Conservation (phyloP, 2,888 invertebrate species). For the Zeuzera pyrina region DNA sequence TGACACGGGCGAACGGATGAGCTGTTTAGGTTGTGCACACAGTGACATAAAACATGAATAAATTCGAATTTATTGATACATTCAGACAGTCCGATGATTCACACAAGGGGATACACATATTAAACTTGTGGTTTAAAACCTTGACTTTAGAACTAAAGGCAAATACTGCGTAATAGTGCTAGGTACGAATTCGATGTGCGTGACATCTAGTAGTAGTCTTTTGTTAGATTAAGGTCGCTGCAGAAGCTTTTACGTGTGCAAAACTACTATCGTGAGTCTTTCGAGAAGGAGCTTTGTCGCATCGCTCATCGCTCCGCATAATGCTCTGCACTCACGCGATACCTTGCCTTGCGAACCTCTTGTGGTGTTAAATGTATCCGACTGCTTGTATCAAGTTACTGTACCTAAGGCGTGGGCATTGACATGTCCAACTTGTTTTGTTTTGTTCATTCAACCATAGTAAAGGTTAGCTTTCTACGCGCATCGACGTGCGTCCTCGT, state of each 20-base stretch:
- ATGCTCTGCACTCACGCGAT: constrained; percentile 33
- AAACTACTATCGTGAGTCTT: constrained; percentile 34
- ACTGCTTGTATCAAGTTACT: constrained; percentile 65
- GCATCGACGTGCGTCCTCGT: constrained; percentile 49
- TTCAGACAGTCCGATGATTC: not conserved
- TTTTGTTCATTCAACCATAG: constrained; percentile 60
- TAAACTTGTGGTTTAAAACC: not conserved
- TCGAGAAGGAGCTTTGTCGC: constrained; percentile 30
- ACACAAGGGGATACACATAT: no score
- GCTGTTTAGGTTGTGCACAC: constrained; percentile 34
- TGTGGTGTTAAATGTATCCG: constrained; percentile 68
- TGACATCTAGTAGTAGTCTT: constrained; percentile 48
- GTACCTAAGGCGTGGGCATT: constrained; percentile 70
- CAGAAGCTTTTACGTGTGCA: constrained; percentile 34
- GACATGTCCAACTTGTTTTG: constrained; percentile 69
- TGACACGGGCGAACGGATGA: constrained; percentile 66
- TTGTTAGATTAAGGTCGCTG: constrained; percentile 34
- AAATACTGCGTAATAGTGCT: not conserved
- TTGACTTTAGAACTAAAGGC: not conserved
- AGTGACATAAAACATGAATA: constrained; percentile 17
- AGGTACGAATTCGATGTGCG: constrained; percentile 27
- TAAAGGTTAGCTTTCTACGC: constrained; percentile 66
- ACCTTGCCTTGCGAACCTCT: constrained; percentile 34
- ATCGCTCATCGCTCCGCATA: constrained; percentile 39
- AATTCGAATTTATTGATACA: not conserved